A percentile compares a stretch with the other conserved stretches of the same genome.
Conservation (phyloP, 2,888 invertebrate genomes). For the Rosalia funebris region DNA sequence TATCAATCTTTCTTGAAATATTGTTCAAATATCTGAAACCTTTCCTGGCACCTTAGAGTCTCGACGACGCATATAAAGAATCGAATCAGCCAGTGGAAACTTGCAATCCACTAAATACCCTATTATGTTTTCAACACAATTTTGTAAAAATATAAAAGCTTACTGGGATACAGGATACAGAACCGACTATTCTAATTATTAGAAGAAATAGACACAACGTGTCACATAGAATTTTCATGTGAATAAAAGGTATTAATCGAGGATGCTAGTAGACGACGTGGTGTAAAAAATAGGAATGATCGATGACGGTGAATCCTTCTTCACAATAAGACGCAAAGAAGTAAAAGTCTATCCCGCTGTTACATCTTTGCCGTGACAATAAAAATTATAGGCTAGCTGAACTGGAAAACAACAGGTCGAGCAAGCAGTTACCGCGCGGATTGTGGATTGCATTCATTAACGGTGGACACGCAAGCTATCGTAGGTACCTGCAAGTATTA, state of each 20-base stretch:
- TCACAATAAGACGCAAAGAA: conserved; percentile 56
- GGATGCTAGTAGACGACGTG: conserved; percentile 9
- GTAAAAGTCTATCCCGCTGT: conserved; percentile 66
- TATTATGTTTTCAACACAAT: no score
- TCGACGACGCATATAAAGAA: no score
- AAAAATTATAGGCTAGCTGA: conserved; percentile 72
- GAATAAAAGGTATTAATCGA: conserved; percentile 12
- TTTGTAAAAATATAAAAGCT: no score
- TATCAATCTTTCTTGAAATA: no score
- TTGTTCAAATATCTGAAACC: no score
- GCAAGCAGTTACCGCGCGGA: conserved; percentile 61
- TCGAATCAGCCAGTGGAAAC: no score
- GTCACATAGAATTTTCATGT: conserved; percentile 15
- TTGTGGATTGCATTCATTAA: conserved; percentile 72
- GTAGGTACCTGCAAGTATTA: conserved; percentile 42
- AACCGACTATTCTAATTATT: conserved; percentile 7
- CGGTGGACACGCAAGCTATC: conserved; percentile 65
- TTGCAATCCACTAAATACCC: no score
- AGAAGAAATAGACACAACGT: conserved; percentile 3
- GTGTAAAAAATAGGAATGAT: conserved; percentile 48
- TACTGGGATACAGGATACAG: no score
- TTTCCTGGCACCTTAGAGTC: no score
- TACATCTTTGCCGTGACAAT: conserved; percentile 70
- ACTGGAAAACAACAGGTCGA: conserved; percentile 71
- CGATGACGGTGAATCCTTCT: conserved; percentile 61